Conservation (phyloP, 2,113 vertebrate genomes). For the Dicrurus megarhynchus region DNA sequence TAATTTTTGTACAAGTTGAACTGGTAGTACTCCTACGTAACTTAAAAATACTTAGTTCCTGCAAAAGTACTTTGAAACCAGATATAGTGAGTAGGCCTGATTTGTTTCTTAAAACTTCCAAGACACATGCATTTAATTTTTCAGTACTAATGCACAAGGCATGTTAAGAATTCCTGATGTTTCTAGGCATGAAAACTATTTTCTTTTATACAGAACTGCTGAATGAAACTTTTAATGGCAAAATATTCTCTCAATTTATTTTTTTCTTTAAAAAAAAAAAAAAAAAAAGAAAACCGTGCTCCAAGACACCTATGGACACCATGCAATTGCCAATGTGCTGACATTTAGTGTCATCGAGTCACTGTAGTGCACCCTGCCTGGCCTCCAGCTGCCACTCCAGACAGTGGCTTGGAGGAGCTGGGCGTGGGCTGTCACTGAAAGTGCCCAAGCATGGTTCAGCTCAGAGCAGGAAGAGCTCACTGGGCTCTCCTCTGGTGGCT, state of each 20-base stretch:
- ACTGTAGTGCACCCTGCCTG: not conserved
- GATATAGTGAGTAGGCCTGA: not conserved
- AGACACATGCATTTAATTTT: not conserved
- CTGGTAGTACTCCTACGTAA: not conserved
- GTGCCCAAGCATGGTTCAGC: not conserved
- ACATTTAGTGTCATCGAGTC: not conserved
- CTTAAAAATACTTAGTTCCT: conserved; percentile 16
- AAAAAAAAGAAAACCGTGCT: not conserved
- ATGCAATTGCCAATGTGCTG: not conserved
- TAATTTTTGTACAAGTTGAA: not conserved
- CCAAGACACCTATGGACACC: not conserved
- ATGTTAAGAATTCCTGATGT: not conserved
- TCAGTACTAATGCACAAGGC: not conserved
- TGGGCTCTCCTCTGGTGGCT: not conserved
- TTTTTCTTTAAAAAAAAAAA: not conserved
- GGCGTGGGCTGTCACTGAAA: not conserved
- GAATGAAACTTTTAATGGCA: not conserved
- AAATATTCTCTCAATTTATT: not conserved
- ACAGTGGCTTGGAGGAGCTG: not conserved
- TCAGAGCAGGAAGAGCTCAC: not conserved
- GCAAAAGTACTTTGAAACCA: not conserved
- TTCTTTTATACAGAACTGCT: not conserved
- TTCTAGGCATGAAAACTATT: not conserved
- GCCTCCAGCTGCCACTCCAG: not conserved
- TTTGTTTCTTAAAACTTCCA: not conserved